Base-by-base conservation (phyloP, 2,113 vertebrate species). In the Indicator maculatus region DNA sequence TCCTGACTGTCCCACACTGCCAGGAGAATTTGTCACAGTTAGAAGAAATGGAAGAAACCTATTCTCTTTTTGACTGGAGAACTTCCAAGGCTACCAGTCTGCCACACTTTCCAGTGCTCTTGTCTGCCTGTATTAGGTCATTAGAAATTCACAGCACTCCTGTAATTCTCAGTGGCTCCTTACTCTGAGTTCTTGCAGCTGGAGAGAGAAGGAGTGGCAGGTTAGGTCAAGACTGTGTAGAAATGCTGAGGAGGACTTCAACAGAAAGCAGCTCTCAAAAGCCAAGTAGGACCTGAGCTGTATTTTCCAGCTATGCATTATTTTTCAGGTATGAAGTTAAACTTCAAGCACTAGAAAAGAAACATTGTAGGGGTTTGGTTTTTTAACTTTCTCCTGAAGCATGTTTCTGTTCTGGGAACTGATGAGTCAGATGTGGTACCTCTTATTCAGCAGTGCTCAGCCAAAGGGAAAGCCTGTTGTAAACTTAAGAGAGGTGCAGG, bases 401-500 rank as follows among this genome's bases (percentile, higher is more conserved):
- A 15, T 33, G 6, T 9, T 31, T 92, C 10, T 72, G 5, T 56
- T 84, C 44, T 58, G 55, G 53, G 66, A 69, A 69, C 0, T 2
- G 18, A 19, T 36, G 84, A 59, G 39, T 67, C 59, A 79, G 63
- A 41, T 59, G 31, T 14, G 16, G 11, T 11, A n/a, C 61, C 21
- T 59, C 36, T 20, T 59, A n/a, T 47, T 85, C 66, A 50, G 17
- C 59, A 53, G 28, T 5, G n/a, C 44, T 76, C 55, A 33, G 24
- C 16, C 26, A 16, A 19, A 67, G 33, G 30, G 20, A 61, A 75
- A 67, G 12, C 9, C 52, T 60, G 14, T 5, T 23, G 58, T 7
- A 12, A 47, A 15, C 20, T n/a, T 1, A 0, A 44, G 28, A n/a
- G 10, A 47, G 11, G 5, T 0, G 0, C 17, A 53, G 39, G 16